Conservation (phyloP, 2,888 invertebrate species). For the Cyclophora albipunctata region DNA sequence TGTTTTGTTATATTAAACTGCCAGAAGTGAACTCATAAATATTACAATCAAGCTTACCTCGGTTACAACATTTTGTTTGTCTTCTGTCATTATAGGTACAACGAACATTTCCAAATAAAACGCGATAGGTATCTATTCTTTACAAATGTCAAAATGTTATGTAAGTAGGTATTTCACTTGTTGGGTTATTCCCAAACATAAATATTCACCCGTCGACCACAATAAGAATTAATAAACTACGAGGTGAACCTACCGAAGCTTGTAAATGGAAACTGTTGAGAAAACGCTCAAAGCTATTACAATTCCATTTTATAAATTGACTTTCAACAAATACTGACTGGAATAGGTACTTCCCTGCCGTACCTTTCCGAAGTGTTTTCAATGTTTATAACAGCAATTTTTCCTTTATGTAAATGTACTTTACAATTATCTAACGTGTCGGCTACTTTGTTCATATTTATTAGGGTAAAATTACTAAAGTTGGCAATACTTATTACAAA, state of each 20-base stretch:
- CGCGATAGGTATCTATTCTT: no score
- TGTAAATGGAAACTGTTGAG: constrained; percentile 18
- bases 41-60: no score
- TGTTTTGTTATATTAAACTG: no score
- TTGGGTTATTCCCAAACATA: no score
- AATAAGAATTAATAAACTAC: constrained; percentile 6
- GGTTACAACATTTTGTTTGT: no score
- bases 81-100: no score
- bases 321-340: constrained; percentile 23
- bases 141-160: no score
- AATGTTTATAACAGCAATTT: constrained; percentile 21
- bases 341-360: constrained; percentile 6
- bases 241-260: constrained; percentile 11
- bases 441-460: constrained; percentile 4
- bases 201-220: no score
- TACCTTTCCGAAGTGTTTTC: constrained; percentile 13
- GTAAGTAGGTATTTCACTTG: no score
- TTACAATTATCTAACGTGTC: constrained; percentile 12
- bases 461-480: constrained; percentile 9
- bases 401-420: constrained; percentile 19
- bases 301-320: constrained; percentile 34
- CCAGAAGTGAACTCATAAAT: no score
- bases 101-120: no score
- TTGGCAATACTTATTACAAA: constrained; percentile 1
- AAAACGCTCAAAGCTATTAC: constrained; percentile 20